Percentiles rank a stretch among this genome's conserved stretches.
Conservation (phyloP, 2,888 invertebrate species). For the Apotomis turbidana region DNA sequence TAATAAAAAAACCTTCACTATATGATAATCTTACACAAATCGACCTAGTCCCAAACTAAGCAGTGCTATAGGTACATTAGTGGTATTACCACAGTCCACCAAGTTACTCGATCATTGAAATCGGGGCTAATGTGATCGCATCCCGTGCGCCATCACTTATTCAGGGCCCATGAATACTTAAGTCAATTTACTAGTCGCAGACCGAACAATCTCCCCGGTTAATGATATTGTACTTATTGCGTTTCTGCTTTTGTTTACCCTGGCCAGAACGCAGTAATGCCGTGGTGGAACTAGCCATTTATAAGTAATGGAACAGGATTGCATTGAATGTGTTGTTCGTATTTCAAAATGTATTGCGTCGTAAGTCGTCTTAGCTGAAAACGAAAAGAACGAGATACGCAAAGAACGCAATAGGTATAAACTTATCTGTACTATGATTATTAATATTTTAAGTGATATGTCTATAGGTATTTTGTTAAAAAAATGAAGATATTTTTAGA, state of each 20-base stretch:
- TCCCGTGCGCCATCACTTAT: conserved; percentile 70
- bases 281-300: not conserved
- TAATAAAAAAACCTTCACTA: no score
- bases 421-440: no score
- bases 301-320: not conserved
- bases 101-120: conserved; percentile 71
- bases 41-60: no score
- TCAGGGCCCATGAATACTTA: conserved; percentile 77
- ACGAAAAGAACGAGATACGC: no score
- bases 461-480: no score
- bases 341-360: no score
- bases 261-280: not conserved
- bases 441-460: no score
- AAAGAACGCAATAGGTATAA: no score
- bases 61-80: not conserved
- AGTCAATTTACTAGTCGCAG: conserved; percentile 69
- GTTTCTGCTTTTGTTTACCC: conserved; percentile 43
- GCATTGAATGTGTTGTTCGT: no score
- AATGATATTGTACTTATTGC: conserved; percentile 68
- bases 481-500: no score
- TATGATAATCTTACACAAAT: no score
- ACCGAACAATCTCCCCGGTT: conserved; percentile 60
- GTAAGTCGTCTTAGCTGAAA: no score
- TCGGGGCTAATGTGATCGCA: conserved; percentile 68
- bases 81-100: conserved; percentile 38